Base-by-base conservation (phyloP, 2,888 invertebrate species). In the Plusia festucae region DNA sequence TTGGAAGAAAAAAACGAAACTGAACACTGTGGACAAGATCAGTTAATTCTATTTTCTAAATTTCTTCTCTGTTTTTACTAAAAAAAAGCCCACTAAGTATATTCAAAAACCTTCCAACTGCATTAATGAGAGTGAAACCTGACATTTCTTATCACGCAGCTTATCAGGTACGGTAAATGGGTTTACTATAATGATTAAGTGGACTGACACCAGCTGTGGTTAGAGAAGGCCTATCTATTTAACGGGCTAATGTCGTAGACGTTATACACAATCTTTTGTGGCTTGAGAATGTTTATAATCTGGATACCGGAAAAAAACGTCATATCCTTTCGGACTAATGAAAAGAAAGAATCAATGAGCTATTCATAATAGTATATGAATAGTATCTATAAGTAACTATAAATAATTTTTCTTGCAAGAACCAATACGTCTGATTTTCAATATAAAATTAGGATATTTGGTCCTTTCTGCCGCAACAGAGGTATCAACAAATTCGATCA, bases 91-190 rank as follows among this genome's bases (percentile, higher is more conserved):
- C 40, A n/a, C 40, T 6, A n/a, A n/a, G 6, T n/a, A n/a, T 6
- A n/a, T 40, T 40, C 46, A 20, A 49, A 18, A 20, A 49, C 18
- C 18, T 40, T 40, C n/a, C 18, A 49, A 20, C 18, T 11, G 20
- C 18, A 20, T 49, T 20, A 49, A 18, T 49, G 46, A 49, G 20
- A 49, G 46, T 49, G 46, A 49, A 18, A 49, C 46, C 18, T 20
- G 46, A 8, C 20, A 49, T 49, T 49, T 49, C 20, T 49, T 49
- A 49, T 49, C 46, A 11, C 18, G 15, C 3, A 22, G 32, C 55
- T 77, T 77, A 73, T 77, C 74, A 44, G 32, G n/a, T 22, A 67
- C 53, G 55, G 78, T 58, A 77, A 77, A 77, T 61, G 55, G 30
- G 44, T 24, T 77, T 73, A 66, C 49, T 57, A 58, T 34, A 15